Evolutionary conservation across 2,113 vertebrate genomes (phyloP).

Genomic region (Sinocyclocheilus rhinocerous): DNA sequence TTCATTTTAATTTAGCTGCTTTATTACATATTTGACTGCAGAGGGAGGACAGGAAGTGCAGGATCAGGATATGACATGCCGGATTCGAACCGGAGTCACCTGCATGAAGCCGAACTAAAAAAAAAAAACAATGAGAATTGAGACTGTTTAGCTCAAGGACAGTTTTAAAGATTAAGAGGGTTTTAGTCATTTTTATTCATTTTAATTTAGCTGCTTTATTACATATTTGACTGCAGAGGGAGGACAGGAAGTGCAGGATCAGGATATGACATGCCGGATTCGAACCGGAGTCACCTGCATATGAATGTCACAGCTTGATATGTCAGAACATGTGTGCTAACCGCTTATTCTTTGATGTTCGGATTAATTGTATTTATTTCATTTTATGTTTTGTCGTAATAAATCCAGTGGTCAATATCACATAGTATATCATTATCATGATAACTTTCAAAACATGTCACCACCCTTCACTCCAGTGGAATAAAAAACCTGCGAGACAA

Average conservation of each 20-base stretch:
- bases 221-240: background rate
- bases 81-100: background rate
- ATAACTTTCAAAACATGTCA: background rate
- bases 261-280: too few species aligned
- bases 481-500: slow-evolving; percentile 22
- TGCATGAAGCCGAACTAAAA: too few species aligned
- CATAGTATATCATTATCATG: background rate
- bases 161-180: background rate
- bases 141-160: background rate
- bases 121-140: background rate
- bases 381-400: background rate
- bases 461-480: background rate
- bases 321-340: background rate
- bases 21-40: background rate
- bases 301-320: background rate
- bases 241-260: background rate
- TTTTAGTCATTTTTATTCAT: background rate
- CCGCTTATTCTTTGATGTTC: background rate
- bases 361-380: slow-evolving; percentile 10
- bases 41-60: background rate
- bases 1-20: background rate
- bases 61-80: background rate
- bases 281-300: background rate
- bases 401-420: background rate
- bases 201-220: background rate